Evolutionary conservation across 2,113 vertebrate genomes (phyloP), one percentile per base, ranked within the genome.

Genomic region (Casuarius casuarius): DNA sequence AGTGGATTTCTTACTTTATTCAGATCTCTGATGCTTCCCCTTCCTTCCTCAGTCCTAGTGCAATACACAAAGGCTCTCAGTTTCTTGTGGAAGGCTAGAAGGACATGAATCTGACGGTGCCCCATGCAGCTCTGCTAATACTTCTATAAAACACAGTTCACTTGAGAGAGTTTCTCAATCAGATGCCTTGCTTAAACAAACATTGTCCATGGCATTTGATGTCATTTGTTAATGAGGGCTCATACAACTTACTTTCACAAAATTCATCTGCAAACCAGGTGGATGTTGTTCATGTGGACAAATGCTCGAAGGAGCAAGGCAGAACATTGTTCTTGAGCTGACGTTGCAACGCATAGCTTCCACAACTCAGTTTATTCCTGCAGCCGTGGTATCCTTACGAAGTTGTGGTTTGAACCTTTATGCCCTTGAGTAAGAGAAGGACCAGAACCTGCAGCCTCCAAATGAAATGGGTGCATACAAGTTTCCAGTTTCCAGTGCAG

Each of bases 271-370:
- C 46, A 58, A 4, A 48, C 17, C 51, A 74, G 25, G 22, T 80
- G 14, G 54, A 33, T 31, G 25, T 14, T 80, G 33, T 84, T 44
- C 22, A 4, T 33, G 19, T 70, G 40, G 8, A 28, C 9, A 70
- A 21, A 66, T 52, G 35, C 33, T 74, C 62, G 10, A 66, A 42
- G 42, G n/a, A 70, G 66, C 68, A 54, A 68, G 73, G 38, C 26
- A 59, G 46, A 72, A 54, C 52, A 6, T 67, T 87, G 12, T 21
- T 86, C 88, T 31, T 7, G n/a, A 61, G 26, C 23, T 92, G 75
- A 48, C 7, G 1, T 19, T 73, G 31, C 52, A 85, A 33, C 4
- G 1, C 0, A 0, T 9, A 49, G 28, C 52, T 76, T n/a, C 5
- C 33, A 15, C 29, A 23, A 0, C 35, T 74, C 28, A 7, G 33